phyloP scores from a whole-genome alignment of 2,888 invertebrate species.

The Cantharis nigra region DNA sequence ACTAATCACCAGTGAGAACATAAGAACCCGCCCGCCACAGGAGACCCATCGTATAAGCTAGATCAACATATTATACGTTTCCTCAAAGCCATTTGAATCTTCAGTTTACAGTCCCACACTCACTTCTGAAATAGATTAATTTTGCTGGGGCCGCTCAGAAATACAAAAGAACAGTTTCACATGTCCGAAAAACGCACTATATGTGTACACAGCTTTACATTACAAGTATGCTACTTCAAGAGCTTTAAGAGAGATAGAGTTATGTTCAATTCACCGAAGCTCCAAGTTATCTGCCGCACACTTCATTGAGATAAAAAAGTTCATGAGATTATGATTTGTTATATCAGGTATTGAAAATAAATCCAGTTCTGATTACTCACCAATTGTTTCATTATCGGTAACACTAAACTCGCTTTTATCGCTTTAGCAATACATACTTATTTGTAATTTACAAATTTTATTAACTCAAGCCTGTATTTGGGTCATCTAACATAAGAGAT shows the following conservation, averaged over 20 bases:
- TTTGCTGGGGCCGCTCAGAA: neutral
- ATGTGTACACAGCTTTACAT: neutral
- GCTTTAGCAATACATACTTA: neutral
- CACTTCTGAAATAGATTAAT: neutral
- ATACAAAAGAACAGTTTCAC: neutral
- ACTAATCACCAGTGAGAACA: neutral
- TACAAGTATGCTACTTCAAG: neutral
- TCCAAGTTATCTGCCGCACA: neutral
- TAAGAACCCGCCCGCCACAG: neutral
- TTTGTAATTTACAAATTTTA: neutral
- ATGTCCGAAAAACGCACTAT: neutral
- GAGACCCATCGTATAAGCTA: neutral
- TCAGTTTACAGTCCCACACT: neutral
- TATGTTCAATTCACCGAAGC: neutral
- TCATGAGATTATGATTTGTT: no score
- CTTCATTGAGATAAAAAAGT: neutral
- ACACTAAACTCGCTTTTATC: neutral
- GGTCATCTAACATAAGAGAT: neutral
- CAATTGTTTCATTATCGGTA: neutral
- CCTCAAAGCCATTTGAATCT: neutral
- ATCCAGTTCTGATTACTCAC: neutral
- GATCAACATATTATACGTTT: neutral
- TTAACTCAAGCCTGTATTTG: neutral
- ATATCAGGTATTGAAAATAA: neutral
- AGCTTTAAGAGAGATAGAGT: neutral